Conservation (phyloP, 2,888 invertebrate genomes). For the Heliconius charithonia region DNA sequence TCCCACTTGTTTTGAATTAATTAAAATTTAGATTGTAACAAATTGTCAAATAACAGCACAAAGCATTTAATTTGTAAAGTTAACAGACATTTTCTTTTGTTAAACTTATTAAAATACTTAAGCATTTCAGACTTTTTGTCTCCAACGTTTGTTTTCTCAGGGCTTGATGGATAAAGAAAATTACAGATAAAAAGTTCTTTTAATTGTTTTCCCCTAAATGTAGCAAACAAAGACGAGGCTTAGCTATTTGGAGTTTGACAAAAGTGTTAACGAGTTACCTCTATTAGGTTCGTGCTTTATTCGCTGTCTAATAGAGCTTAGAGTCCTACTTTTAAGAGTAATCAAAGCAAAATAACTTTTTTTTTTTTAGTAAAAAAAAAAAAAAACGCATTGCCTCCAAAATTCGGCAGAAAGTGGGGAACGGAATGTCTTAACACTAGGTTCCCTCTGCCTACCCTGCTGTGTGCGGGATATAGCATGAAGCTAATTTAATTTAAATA, state of each 20-base stretch:
- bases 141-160: conserved; percentile 20
- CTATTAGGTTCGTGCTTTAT: conserved; percentile 16
- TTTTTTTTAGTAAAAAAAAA: no score
- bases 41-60: conserved; percentile 27
- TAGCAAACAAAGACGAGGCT: conserved; percentile 24
- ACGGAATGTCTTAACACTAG: no score
- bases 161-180: conserved; percentile 29
- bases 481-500: no score
- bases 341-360: not conserved
- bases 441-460: no score
- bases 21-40: not conserved
- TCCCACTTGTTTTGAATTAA: conserved; percentile 10
- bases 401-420: no score
- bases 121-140: conserved; percentile 27
- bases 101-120: conserved; percentile 24
- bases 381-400: no score
- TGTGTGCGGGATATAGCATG: no score
- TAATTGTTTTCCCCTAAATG: conserved; percentile 25
- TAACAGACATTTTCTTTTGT: conserved; percentile 27
- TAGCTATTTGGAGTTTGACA: conserved; percentile 9
- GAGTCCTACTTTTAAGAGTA: not conserved
- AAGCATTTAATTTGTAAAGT: conserved; percentile 28
- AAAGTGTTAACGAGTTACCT: conserved; percentile 26
- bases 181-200: conserved; percentile 27
- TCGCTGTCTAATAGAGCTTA: no score